A percentile compares a stretch with the other conserved stretches of the same genome.
These are phyloP conservation scores for Hippocampus comes DNA, from an alignment of 2,113 vertebrate genomes.

Conservation along the genomic window DNA sequence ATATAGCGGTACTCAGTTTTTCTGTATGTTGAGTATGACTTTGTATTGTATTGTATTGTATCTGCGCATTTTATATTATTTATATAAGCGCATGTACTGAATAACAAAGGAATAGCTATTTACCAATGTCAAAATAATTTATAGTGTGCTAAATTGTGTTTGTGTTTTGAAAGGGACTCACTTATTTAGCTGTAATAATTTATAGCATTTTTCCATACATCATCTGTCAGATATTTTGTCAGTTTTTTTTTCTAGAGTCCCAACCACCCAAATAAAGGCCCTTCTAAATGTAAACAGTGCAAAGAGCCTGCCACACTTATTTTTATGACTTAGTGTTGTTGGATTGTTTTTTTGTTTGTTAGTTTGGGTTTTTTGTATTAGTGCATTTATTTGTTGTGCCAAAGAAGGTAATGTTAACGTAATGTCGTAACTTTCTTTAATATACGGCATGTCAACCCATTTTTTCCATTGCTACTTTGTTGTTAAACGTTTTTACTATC, in stretches of 20 bases:
- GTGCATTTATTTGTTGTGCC: conserved; percentile 48
- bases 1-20: conserved; percentile 3
- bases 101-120: conserved; percentile 46
- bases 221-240: background rate
- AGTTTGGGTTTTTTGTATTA: conserved; percentile 43
- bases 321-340: conserved; percentile 37
- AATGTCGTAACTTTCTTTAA: background rate
- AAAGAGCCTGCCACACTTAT: conserved; percentile 12
- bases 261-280: conserved; percentile 29
- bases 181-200: conserved; percentile 2
- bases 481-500: no score
- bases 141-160: conserved; percentile 38
- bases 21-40: conserved; percentile 51
- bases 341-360: conserved; percentile 7
- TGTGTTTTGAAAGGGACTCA: conserved; percentile 36
- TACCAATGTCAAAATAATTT: conserved; percentile 47
- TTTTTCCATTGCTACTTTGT: no score
- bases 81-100: conserved; percentile 65
- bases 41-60: conserved; percentile 62
- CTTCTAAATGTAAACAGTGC: conserved; percentile 16
- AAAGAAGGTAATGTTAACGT: conserved; percentile 35
- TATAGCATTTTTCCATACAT: conserved; percentile 1
- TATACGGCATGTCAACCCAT: background rate
- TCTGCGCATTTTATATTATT: conserved; percentile 66
- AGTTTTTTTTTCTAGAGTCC: background rate